These are phyloP conservation scores for Palythoa caribaeorum DNA, from an alignment of 92 coral and sea anemone species.

Conservation along the genomic window DNA sequence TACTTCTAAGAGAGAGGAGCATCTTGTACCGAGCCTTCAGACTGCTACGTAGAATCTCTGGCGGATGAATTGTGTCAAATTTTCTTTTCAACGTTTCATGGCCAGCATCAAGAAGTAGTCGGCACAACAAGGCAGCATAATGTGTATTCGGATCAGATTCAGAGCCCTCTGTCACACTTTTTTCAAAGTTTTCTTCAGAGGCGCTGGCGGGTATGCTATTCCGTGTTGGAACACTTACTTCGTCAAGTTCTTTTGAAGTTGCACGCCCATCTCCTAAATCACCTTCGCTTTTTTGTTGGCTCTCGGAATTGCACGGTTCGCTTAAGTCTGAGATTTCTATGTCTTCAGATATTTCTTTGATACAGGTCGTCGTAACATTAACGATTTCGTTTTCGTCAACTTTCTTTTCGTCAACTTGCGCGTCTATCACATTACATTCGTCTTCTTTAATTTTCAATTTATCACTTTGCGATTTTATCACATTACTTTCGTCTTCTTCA, in stretches of 20 bases:
- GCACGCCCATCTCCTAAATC: no score
- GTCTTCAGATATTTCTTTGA: neutral
- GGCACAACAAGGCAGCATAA: constrained; percentile 23
- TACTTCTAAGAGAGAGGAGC: constrained; percentile 27
- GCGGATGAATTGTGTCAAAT: constrained; percentile 11
- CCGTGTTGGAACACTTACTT: neutral
- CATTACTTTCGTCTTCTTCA: neutral
- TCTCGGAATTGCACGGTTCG: neutral
- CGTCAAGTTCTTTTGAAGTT: neutral
- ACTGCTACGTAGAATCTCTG: constrained; percentile 17
- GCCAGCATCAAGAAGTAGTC: constrained; percentile 18
- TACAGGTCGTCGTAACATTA: neutral
- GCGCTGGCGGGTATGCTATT: neutral
- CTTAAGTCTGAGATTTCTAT: neutral
- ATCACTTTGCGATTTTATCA: neutral
- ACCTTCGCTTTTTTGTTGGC: neutral
- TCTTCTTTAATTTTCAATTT: no score
- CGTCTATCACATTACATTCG: neutral
- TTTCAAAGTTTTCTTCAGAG: neutral
- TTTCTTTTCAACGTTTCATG: constrained; percentile 3
- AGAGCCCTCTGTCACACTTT: neutral
- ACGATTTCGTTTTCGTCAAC: neutral
- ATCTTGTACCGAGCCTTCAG: constrained; percentile 35
- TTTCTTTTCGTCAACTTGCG: neutral
- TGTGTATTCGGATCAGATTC: neutral